Evolutionary conservation across 2,113 vertebrate species (phyloP), one percentile per base, ranked within the genome.

Genomic region (Gopherus flavomarginatus): DNA sequence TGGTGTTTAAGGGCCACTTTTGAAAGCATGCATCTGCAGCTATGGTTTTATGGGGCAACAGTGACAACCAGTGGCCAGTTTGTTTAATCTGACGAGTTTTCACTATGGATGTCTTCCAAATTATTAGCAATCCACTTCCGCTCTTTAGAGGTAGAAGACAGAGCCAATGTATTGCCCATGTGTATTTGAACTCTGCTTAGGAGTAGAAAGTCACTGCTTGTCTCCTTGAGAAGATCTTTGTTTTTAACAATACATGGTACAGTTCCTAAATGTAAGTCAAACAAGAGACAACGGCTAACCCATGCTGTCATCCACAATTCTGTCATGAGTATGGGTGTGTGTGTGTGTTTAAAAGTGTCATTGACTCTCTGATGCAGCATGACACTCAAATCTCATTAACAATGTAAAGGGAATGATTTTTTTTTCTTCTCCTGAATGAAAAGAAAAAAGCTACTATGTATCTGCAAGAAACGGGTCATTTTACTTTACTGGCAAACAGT

Each of bases 41-140:
- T 95, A 11, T 81, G 42, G 1, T 97, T 98, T 93, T 22, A 84
- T 98, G 96, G 95, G 97, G 94, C 98, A 98, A 98, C 97, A 98
- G 98, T 98, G 98, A 98, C 98, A 98, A 98, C 98, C 97, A 98
- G 98, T n/a, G 98, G 98, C 95, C 81, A 77, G 12, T 95, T 88
- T 56, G 12, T 62, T 91, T 84, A 13, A 94, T 86, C 5, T 0
- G 50, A n/a, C 12, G 35, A 86, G 42, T 38, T 56, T 13, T 92
- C 77, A 38, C 24, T 53, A 21, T 4, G 56, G 5, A 7, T 21
- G 83, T 88, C 47, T n/a, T 35, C 16, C 21, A 78, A 50, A 54
- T 26, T 79, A 47, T 16, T 16, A 87, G 79, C 9, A 22, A 22
- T 42, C 3, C 65, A 3, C 29, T 4, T 17, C 50, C 52, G 1